Conservation (phyloP, 1,140 invertebrate genomes). For the Lordiphosa collinella region DNA sequence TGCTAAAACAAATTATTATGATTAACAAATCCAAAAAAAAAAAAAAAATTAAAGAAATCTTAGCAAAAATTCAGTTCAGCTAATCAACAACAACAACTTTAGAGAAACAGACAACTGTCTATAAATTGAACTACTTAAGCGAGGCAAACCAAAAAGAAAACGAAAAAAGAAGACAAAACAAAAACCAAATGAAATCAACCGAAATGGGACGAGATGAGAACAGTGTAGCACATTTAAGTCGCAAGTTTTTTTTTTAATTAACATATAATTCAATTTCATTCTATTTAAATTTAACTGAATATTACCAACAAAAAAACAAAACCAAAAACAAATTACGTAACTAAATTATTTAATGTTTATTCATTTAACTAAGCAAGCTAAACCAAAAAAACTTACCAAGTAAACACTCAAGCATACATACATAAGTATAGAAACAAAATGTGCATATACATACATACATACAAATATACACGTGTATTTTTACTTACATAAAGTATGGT, state of each 20-base stretch:
- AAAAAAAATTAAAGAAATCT: conserved; percentile 51
- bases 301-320: conserved; percentile 14
- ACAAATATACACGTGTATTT: too few species aligned
- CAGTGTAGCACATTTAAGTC: conserved; percentile 33
- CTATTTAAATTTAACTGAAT: conserved; percentile 63
- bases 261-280: conserved; percentile 54
- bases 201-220: background rate
- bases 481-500: conserved; percentile 21
- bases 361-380: conserved; percentile 50
- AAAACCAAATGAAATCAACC: background rate
- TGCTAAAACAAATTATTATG: conserved; percentile 65
- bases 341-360: conserved; percentile 74
- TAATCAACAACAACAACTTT: conserved; percentile 37
- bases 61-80: conserved; percentile 67
- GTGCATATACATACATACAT: background rate
- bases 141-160: conserved; percentile 19
- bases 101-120: conserved; percentile 48
- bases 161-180: conserved; percentile 9
- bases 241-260: conserved; percentile 37
- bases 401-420: background rate
- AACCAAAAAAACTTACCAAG: conserved; percentile 18
- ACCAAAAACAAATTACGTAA: conserved; percentile 44
- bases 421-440: background rate
- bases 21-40: too few species aligned
- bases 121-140: conserved; percentile 46